Percentiles rank a stretch among this genome's conserved stretches.
Conservation (phyloP, 2,797 vertebrate species). For the Ciconia nigra region DNA sequence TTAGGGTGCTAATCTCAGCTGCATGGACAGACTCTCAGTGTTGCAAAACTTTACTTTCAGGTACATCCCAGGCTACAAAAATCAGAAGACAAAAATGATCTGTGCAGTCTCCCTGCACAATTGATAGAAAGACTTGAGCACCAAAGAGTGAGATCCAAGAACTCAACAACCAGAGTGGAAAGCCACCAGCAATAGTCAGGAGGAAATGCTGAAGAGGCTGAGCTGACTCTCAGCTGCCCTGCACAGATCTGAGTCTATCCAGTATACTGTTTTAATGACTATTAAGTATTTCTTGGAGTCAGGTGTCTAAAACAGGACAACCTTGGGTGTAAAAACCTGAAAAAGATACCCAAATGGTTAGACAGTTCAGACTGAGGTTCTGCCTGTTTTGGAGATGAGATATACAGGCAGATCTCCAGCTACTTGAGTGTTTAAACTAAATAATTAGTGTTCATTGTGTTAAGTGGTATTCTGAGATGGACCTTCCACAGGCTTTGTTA, state of each 20-base stretch:
- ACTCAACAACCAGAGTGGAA: neutral
- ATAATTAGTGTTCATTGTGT: neutral
- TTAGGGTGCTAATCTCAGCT: neutral
- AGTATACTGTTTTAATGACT: neutral
- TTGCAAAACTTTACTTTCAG: neutral
- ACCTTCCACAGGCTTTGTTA: neutral
- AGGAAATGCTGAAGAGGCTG: neutral
- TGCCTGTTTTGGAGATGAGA: neutral
- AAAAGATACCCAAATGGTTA: neutral
- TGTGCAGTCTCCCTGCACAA: neutral
- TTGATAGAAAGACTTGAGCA: neutral
- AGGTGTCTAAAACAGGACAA: neutral
- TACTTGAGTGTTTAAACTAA: neutral
- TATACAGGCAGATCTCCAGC: neutral
- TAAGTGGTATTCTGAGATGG: neutral
- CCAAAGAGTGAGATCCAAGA: neutral
- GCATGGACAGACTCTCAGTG: neutral
- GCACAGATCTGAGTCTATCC: neutral
- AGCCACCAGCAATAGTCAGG: neutral
- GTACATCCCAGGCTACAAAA: neutral
- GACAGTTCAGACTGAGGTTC: neutral
- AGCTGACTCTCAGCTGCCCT: neutral
- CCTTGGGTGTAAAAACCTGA: neutral
- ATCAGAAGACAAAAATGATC: neutral
- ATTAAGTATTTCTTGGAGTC: neutral